These are phyloP conservation scores for Tragulus kanchil DNA, from an alignment of 2,113 vertebrate genomes.

Conservation along the genomic window DNA sequence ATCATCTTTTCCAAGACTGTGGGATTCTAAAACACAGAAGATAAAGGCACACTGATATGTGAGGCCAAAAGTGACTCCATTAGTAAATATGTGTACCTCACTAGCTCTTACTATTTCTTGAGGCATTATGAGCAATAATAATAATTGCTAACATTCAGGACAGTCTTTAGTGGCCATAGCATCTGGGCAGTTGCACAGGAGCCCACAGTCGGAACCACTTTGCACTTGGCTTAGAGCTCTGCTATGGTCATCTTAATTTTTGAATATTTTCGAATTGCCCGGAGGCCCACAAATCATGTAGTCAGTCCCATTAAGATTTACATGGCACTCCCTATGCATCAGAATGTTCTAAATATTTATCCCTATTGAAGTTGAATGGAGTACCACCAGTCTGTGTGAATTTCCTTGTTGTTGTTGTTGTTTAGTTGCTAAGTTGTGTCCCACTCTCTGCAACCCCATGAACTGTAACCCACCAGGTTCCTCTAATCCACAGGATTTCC, in stretches of 20 bases:
- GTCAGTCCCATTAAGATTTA: background rate
- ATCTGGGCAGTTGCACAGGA: fast-evolving
- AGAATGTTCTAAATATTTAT: conserved; percentile 7
- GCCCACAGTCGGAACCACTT: background rate
- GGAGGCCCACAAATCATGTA: background rate
- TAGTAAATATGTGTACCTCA: background rate
- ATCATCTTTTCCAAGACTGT: background rate
- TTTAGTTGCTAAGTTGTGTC: background rate
- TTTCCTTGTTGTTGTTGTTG: background rate
- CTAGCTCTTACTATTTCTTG: background rate
- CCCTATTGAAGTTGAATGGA: background rate
- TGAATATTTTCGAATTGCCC: background rate
- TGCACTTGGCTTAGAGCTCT: background rate
- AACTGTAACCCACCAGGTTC: background rate
- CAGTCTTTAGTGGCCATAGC: background rate
- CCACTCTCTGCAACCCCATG: background rate
- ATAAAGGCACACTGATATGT: background rate
- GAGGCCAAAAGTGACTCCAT: background rate
- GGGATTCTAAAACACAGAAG: background rate
- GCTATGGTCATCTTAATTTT: background rate
- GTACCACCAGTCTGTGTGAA: background rate
- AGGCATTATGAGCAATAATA: background rate
- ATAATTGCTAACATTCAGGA: background rate
- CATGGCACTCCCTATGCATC: background rate
- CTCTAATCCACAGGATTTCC: background rate